These are phyloP conservation scores for Willowsia nigromaculata DNA, from an alignment of 2,888 invertebrate species.

Conservation along the genomic window DNA sequence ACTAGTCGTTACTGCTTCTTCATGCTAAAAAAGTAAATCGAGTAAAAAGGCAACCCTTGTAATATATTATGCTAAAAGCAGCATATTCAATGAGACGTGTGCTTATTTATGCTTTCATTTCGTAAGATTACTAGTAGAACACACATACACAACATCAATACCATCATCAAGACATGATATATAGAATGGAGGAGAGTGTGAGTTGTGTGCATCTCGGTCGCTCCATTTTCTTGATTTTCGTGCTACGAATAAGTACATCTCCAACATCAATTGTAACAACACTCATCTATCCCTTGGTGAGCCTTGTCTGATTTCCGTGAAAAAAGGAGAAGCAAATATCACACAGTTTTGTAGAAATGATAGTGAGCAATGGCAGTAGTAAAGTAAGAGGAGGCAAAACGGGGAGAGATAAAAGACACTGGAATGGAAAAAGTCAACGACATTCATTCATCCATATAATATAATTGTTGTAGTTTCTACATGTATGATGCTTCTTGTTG, in stretches of 20 bases:
- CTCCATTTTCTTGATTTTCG: conserved; percentile 3
- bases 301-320: conserved; percentile 52
- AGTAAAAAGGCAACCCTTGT: conserved; percentile 72
- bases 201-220: background rate
- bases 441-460: conserved; percentile 65
- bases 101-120: conserved; percentile 77
- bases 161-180: conserved; percentile 48
- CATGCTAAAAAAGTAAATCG: conserved; percentile 63
- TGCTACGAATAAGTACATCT: background rate
- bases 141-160: conserved; percentile 62
- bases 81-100: conserved; percentile 77
- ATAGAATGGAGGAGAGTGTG: conserved; percentile 29
- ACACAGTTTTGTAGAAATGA: conserved; percentile 51
- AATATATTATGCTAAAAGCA: conserved; percentile 71
- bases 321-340: conserved; percentile 32
- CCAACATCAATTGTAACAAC: conserved; percentile 33
- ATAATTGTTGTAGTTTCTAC: conserved; percentile 68
- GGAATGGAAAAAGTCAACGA: conserved; percentile 67
- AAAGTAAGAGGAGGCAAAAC: background rate
- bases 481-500: conserved; percentile 44
- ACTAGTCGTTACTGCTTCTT: conserved; percentile 25
- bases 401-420: conserved; percentile 60
- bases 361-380: conserved; percentile 34
- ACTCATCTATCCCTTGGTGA: conserved; percentile 30
- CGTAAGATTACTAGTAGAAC: conserved; percentile 72